Base-by-base conservation (phyloP, 2,888 invertebrate species). In the Cataglyphis livida region DNA sequence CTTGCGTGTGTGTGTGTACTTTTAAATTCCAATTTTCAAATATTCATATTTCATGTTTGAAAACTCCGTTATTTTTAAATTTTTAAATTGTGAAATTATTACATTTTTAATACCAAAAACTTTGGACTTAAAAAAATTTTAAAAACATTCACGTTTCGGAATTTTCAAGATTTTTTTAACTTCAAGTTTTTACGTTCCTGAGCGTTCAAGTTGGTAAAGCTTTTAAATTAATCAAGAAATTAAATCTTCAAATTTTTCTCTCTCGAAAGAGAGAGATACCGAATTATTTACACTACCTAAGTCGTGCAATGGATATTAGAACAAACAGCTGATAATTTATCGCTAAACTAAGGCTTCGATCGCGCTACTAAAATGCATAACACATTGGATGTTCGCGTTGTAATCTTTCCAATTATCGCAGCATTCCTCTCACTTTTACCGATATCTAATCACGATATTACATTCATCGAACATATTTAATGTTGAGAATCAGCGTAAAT, bases 341-440 rank as follows among this genome's bases (percentile, higher is more conserved):
- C n/a, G 65, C 32, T 81, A 74, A 81, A 9, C 76, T 62, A 79
- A 54, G 51, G 57, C 25, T 5, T 28, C 44, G 73, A 28, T 28
- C 57, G 61, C 5, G 68, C 57, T 82, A 87, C 62, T 86, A 89
- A 88, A 90, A 78, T 85, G 85, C 68, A 87, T 78, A 79, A 82
- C 75, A 65, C 82, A 48, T 74, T 70, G 76, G n/a, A 71, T 48
- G 54, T 65, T 74, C 75, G 76, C 61, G 82, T 81, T 85, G 84
- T 85, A 90, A 90, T 90, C 89, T 90, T 82, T 87, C 89, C 90
- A 90, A 90, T 90, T 89, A 90, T 90, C 87, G 83, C 59, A 81
- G 81, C 85, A 84, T 88, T 87, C 82, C 71, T 32, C 61, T 78
- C 57, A 78, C 68, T 71, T 71, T 79, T 78, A 71, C 48, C 62